Percentiles rank a stretch among this genome's conserved stretches.
Evolutionary conservation across 1,140 invertebrate species (phyloP).

Genomic region (Zaprionus davidi): DNA sequence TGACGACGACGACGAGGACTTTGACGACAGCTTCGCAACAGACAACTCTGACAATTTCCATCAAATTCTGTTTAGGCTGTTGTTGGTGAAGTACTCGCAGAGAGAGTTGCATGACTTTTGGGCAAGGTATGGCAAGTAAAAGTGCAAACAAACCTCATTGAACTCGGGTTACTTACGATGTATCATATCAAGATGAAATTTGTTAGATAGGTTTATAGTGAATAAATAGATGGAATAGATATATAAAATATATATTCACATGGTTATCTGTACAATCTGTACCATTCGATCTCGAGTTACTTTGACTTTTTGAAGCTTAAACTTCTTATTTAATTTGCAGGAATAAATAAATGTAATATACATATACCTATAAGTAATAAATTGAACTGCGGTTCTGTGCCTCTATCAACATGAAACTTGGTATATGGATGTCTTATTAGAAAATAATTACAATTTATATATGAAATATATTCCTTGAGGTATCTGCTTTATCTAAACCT

Average conservation of each 20-base stretch:
- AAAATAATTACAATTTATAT: no score
- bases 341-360: no score
- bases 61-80: slow-evolving; percentile 58
- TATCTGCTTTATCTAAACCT: no score
- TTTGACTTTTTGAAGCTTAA: not conserved
- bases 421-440: no score
- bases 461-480: no score
- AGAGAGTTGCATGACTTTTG: not conserved
- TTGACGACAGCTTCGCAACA: slow-evolving; percentile 41
- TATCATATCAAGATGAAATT: not conserved
- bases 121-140: not conserved
- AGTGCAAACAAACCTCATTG: not conserved
- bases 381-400: no score
- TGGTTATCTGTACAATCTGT: no score
- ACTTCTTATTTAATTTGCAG: not conserved
- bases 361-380: no score
- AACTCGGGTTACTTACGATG: no score
- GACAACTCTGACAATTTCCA: slow-evolving; percentile 80
- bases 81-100: not conserved
- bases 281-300: rapidly evolving
- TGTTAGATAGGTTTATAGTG: no score
- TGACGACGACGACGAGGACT: not conserved
- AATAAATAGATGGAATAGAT: not conserved
- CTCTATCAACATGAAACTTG: no score
- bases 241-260: no score